These are phyloP conservation scores for Spilogale gracilis DNA, from an alignment of 2,113 vertebrate species.

Conservation along the genomic window DNA sequence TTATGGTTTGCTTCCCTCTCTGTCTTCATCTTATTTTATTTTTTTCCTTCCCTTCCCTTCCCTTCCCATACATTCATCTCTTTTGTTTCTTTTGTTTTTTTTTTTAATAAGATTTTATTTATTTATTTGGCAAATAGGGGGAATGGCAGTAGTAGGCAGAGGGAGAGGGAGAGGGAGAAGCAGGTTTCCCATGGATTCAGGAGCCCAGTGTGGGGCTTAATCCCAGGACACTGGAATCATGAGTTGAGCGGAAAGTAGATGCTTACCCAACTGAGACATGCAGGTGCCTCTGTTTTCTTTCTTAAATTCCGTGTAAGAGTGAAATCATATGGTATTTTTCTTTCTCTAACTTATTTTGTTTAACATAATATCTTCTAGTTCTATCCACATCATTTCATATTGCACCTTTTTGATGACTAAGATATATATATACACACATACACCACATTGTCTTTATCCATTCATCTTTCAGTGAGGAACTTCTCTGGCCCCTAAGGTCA, in stretches of 20 bases:
- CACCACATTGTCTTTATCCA: not conserved
- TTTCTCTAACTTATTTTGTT: not conserved
- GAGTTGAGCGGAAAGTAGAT: not conserved
- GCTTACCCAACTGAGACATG: not conserved
- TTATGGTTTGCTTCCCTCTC: too few species aligned
- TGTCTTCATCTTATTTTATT: too few species aligned
- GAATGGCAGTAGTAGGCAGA: not conserved
- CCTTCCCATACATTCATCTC: too few species aligned
- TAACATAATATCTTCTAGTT: not conserved
- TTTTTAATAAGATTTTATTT: not conserved
- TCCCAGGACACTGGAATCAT: not conserved
- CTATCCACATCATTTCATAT: not conserved
- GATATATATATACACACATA: too few species aligned
- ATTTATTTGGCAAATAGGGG: not conserved
- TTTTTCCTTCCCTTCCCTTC: too few species aligned
- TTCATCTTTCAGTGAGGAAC: not conserved
- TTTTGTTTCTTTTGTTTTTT: not conserved
- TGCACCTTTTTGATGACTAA: not conserved
- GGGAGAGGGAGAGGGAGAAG: not conserved
- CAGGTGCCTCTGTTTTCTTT: not conserved
- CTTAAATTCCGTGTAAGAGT: not conserved
- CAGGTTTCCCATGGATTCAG: not conserved
- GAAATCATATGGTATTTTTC: not conserved
- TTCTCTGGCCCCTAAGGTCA: not conserved
- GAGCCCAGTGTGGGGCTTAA: not conserved